phyloP scores from a whole-genome alignment of 1,140 invertebrate genomes.

The Dolichoris vasculosae region DNA sequence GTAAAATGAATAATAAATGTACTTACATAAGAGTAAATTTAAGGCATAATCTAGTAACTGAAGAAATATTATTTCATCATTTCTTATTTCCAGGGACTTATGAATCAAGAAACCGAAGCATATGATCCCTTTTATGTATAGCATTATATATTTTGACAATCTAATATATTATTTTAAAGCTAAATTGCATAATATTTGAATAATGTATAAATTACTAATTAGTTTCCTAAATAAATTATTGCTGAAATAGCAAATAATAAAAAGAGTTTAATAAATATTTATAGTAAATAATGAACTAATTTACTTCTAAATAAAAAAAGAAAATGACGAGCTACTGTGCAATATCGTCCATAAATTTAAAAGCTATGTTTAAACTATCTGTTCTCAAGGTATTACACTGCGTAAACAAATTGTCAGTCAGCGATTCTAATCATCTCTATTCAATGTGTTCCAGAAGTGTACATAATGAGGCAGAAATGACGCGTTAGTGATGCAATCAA shows the following conservation, averaged over 20 bases:
- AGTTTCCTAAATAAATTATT: too few species aligned
- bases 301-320: too few species aligned
- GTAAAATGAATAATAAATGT: too few species aligned
- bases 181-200: too few species aligned
- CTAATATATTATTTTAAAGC: too few species aligned
- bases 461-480: neutral
- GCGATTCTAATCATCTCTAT: neutral
- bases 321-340: too few species aligned
- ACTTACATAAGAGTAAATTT: neutral
- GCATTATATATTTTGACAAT: too few species aligned
- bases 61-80: neutral
- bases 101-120: neutral
- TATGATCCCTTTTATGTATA: too few species aligned
- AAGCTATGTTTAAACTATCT: neutral
- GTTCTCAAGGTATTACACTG: neutral
- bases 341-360: neutral
- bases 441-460: neutral
- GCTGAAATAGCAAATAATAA: too few species aligned
- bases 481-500: neutral
- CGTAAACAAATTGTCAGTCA: slow-evolving; percentile 15
- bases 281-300: too few species aligned
- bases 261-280: too few species aligned
- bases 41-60: neutral
- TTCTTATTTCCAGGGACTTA: neutral
- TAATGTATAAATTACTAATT: too few species aligned